Base-by-base conservation (phyloP, 2,888 invertebrate species). In the Steromphala cineraria region DNA sequence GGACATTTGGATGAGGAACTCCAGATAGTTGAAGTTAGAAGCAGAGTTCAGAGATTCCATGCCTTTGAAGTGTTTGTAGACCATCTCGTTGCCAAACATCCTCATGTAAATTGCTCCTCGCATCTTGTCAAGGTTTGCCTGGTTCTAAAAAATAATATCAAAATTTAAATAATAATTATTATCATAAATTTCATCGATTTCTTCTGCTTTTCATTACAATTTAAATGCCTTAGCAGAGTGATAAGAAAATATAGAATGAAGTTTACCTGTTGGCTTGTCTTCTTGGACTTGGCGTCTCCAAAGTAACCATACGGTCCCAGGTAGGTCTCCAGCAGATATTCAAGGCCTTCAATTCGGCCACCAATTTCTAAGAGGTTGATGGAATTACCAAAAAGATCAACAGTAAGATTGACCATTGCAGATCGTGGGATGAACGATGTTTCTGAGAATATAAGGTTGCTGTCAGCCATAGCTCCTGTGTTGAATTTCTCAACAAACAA, bases 271-370 rank as follows among this genome's bases (percentile, higher is more conserved):
- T 71, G 10, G 13, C 4, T 40, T 28, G 28, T 71, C 36, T n/a
- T 71, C 40, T 71, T 71, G 36, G 71, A 5, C 17, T 85, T 85
- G 4, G 85, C 83, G 40, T 94, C 94, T 24, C 94, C 94, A 53
- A 97, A 94, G 80, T 90, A 89, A 21, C 91, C 91, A 79, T 89
- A 86, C 1, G 96, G 96, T 2, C 97, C 90, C 92, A 98, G 97
- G 82, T 97, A 94, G 52, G 95, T 95, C 92, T 98, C 97, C 77
- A 97, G 95, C 92, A 97, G 95, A 86, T 96, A 85, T 91, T 99
- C 98, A 88, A 98, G 96, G 7, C 98, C 98, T 94, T 98, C 97
- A n/a, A 96, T 95, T 81, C 98, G 95, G 5, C 96, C 96, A 89
- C 96, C 96, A 79, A 98, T 31, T 95, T 98, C 97, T 85, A 97